Evolutionary conservation across 2,113 vertebrate genomes (phyloP), one percentile per base, ranked within the genome.

Genomic region (Garra rufa): DNA sequence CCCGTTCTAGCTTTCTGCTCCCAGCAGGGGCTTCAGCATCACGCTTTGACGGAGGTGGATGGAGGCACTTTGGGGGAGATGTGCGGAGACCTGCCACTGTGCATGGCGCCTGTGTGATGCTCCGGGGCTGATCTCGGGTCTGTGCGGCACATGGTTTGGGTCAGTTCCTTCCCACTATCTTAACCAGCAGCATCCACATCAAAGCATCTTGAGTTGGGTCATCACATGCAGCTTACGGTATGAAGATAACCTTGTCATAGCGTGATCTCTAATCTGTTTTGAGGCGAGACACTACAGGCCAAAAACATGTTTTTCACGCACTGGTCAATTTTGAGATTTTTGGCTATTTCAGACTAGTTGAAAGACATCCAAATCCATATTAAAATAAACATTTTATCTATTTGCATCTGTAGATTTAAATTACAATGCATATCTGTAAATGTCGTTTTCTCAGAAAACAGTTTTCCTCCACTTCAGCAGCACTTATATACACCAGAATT

Each of bases 1-100:
- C 69, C 13, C 44, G 59, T 48, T 80, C 69, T 90, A 82, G 74
- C 89, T 75, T 80, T 88, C 44, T 85, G 81, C 71, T 84, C 88
- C 50, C 87, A 87, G 89, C 88, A 74, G 81, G 85, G 83, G 71
- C 63, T 59, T 78, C 9, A 69, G 81, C 65, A 46, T 34, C 17
- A 38, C 21, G 83, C 48, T 83, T 76, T 84, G 84, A 88, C 76
- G 11, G 48, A 17, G 61, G 50, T 73, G 65, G 67, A 63, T 55
- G 52, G 71, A 77, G 83, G 69, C 4, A 55, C 15, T 50, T 21
- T 9, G 85, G 84, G 81, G 43, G 84, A 88, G 81, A 82, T 83
- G 87, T 74, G 75, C 74, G 41, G 59, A 61, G 86, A 79, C 78
- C 85, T 88, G 78, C 85, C 63, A 63, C 80, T 73, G 83, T 79